A percentile compares a stretch with the other conserved stretches of the same genome.
Conservation (phyloP, 2,888 invertebrate species). For the Branchellion lobata region DNA sequence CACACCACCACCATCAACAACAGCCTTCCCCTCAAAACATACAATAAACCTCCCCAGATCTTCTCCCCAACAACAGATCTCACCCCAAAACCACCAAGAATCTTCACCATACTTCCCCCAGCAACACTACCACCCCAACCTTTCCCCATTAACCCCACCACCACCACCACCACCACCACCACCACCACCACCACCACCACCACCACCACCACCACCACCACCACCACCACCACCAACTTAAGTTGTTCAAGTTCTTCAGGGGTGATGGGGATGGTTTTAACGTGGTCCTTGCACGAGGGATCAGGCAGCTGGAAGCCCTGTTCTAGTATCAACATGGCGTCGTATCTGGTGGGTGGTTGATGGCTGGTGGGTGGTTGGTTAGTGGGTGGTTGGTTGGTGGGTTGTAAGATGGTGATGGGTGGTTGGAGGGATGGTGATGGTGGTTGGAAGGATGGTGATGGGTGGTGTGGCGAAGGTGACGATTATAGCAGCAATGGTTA, state of each 20-base stretch:
- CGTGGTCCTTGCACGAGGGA: conserved; percentile 48
- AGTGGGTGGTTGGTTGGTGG: not conserved
- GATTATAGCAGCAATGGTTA: not conserved
- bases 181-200: not conserved
- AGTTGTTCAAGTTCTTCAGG: not conserved
- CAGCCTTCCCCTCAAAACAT: not conserved
- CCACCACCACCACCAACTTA: not conserved
- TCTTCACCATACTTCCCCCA: conserved; percentile 6
- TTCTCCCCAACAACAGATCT: too few species aligned
- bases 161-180: not conserved
- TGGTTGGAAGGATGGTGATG: not conserved
- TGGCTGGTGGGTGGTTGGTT: not conserved
- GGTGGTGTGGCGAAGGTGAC: too few species aligned
- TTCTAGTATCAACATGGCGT: conserved; percentile 60
- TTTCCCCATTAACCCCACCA: too few species aligned
- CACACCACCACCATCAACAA: not conserved
- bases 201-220: conserved; percentile 2
- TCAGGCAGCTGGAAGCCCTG: conserved; percentile 58
- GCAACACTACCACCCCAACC: not conserved
- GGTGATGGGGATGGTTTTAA: not conserved
- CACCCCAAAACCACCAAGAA: too few species aligned
- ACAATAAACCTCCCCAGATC: too few species aligned
- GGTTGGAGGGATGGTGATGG: too few species aligned
- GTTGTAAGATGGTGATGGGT: too few species aligned
- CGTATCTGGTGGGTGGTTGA: conserved; percentile 19